Base-by-base conservation (phyloP, 2,113 vertebrate species). In the Grammomys dolichurus region DNA sequence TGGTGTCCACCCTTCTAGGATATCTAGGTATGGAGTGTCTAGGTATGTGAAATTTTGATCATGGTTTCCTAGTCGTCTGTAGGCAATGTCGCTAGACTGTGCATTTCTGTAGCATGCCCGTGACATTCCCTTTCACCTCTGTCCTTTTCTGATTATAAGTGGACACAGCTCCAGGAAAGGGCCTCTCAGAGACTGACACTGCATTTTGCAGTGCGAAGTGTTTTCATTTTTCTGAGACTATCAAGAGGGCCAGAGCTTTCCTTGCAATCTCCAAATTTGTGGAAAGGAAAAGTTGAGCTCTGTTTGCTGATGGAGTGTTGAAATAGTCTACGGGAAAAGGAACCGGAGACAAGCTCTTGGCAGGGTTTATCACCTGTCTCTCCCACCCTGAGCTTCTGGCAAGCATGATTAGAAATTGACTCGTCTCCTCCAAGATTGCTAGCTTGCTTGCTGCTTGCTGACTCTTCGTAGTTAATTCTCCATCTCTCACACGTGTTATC, bases 301-400 rank as follows among this genome's bases (percentile, higher is more conserved):
- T 75, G 48, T 97, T 96, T 87, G 72, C 89, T 95, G 93, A 78
- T 90, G 46, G 77, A 96, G 81, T 73, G 93, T 90, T 96, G 96
- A 97, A 81, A 88, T 76, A 82, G 91, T 92, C 96, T 92, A 73
- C 89, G 97, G 88, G 97, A 98, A 98, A 98, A 98, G 95, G 77
- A 87, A 96, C 97, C 94, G 87, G 93, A 96, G 96, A 93, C 46
- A 58, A 93, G 81, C 92, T 98, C 95, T 98, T 98, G 98, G 98
- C 98, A 98, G 46, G 90, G 33, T 28, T 95, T 97, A 87, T 91
- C 22, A 75, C 78, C 93, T 77, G 20, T 97, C 95, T 72, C 92
- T 96, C 96, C 60, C 73, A 22, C 40, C 58, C 97, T n/a, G 90
- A 95, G 84, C 88, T 95, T 98, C 96, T 98, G 97, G 98, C 96